Percentiles rank a stretch among this genome's conserved stretches.
Evolutionary conservation across 2,113 vertebrate species (phyloP).

Genomic region (Microcebus jonahi): DNA sequence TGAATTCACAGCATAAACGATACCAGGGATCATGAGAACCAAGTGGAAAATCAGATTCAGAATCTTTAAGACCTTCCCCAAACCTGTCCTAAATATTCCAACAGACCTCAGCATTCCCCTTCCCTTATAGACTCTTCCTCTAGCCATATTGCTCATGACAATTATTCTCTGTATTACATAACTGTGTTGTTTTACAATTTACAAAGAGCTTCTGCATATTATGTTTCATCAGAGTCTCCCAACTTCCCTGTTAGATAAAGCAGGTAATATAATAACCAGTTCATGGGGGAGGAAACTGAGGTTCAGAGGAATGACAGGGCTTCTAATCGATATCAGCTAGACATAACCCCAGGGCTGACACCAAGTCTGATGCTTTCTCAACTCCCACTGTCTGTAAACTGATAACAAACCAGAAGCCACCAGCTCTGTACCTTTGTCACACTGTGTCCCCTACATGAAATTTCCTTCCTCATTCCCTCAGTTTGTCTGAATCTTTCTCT

Average conservation of each 20-base stretch:
- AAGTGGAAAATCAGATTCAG: background rate
- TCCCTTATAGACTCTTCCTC: background rate
- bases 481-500: background rate
- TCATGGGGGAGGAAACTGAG: background rate
- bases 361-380: background rate
- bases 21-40: background rate
- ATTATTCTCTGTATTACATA: background rate
- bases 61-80: background rate
- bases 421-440: background rate
- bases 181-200: background rate
- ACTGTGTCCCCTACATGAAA: background rate
- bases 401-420: background rate
- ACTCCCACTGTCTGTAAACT: background rate
- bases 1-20: background rate
- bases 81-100: background rate
- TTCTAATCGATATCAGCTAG: background rate
- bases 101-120: background rate
- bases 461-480: background rate
- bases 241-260: background rate
- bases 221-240: background rate
- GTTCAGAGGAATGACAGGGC: background rate
- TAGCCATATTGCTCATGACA: background rate
- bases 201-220: background rate
- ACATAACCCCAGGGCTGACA: background rate
- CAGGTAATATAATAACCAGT: background rate